Evolutionary conservation across 2,113 vertebrate genomes (phyloP).

Genomic region (Petrocephalus zakoni): DNA sequence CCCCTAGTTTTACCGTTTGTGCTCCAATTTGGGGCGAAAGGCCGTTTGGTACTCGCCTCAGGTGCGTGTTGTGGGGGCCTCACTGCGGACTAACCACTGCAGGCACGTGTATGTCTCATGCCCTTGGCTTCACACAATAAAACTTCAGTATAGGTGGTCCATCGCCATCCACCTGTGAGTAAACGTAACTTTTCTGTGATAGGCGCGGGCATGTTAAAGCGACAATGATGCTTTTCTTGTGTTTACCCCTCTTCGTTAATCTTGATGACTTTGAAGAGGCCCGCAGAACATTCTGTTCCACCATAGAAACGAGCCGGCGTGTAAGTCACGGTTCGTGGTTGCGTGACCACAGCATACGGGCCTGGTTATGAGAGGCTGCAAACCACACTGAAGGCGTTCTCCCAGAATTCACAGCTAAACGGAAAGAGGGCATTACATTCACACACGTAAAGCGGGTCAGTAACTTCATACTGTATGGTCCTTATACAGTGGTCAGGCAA

Average conservation of each 20-base stretch:
- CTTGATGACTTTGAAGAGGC: not conserved
- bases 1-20: not conserved
- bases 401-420: not conserved
- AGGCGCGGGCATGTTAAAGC: not conserved
- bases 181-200: not conserved
- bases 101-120: not conserved
- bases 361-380: not conserved
- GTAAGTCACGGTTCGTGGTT: slow-evolving; percentile 1
- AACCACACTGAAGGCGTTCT: not conserved
- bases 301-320: not conserved
- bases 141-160: not conserved
- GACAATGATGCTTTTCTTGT: not conserved
- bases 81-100: slow-evolving; percentile 16
- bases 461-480: not conserved
- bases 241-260: not conserved
- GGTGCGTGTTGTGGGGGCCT: slow-evolving; percentile 7
- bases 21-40: not conserved
- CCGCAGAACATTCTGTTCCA: not conserved
- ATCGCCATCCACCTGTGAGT: not conserved
- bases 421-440: not conserved
- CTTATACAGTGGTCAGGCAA: slow-evolving; percentile 18
- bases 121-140: not conserved
- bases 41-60: not conserved
- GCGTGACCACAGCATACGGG: slow-evolving; percentile 16
- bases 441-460: not conserved